Conservation (phyloP, 1,140 invertebrate genomes). For the Drosophila kanapiae region DNA sequence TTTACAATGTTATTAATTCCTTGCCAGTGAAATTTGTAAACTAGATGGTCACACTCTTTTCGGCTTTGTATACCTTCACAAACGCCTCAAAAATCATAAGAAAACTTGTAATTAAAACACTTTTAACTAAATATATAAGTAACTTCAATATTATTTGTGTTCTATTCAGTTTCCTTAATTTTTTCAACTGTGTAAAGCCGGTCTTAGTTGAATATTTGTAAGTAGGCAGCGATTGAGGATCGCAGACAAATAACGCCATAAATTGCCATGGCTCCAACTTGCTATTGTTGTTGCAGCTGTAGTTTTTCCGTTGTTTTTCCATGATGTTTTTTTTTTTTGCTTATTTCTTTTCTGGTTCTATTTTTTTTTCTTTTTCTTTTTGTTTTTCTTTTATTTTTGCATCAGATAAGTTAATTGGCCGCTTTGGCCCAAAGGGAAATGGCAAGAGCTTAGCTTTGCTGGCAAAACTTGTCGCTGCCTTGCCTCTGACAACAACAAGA, state of each 20-base stretch:
- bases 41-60: neutral
- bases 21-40: neutral
- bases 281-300: constrained; percentile 48
- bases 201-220: constrained; percentile 13
- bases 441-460: constrained; percentile 19
- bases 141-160: neutral
- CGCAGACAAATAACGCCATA: constrained; percentile 58
- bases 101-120: no score
- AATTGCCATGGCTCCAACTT: constrained; percentile 24
- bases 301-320: constrained; percentile 15
- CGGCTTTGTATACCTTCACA: neutral
- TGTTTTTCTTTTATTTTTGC: constrained; percentile 27
- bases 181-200: neutral
- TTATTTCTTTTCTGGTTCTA: constrained; percentile 7
- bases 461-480: constrained; percentile 52
- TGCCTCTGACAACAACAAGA: constrained; percentile 14
- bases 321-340: neutral
- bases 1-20: no score
- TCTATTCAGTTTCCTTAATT: no score
- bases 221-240: constrained; percentile 50
- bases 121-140: neutral
- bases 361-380: constrained; percentile 12
- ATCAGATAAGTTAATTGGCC: constrained; percentile 82
- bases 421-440: constrained; percentile 80
- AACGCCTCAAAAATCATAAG: neutral